phyloP scores from a whole-genome alignment of 2,888 invertebrate species.

The Acanthosoma haemorrhoidale region DNA sequence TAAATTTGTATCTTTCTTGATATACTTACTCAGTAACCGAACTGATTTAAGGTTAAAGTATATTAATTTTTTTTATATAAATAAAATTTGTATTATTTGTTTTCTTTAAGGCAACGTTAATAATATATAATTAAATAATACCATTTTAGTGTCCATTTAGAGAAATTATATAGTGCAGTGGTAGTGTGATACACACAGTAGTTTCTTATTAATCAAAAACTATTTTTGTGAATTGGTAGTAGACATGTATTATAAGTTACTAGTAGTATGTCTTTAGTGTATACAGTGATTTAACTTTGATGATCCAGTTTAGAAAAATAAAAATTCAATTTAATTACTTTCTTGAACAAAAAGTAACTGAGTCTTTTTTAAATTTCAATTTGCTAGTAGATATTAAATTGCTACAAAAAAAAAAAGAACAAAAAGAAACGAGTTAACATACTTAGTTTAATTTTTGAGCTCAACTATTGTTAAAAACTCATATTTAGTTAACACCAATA shows the following conservation, averaged over 20 bases:
- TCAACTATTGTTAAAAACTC: background rate
- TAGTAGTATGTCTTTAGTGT: background rate
- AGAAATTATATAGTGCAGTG: constrained; percentile 2
- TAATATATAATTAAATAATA: background rate
- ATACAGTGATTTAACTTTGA: background rate
- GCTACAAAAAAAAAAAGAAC: no score
- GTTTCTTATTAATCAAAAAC: constrained; percentile 6
- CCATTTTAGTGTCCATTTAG: background rate
- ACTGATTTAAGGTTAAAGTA: no score
- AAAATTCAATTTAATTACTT: no score
- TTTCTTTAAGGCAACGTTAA: background rate
- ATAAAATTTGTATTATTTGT: background rate
- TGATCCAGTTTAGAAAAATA: background rate
- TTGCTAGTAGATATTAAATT: background rate
- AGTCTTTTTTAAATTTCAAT: background rate
- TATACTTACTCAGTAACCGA: background rate
- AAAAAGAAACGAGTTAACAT: no score
- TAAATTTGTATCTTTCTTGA: background rate
- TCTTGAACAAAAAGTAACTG: background rate
- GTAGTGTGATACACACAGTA: background rate
- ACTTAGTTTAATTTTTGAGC: constrained; percentile 3
- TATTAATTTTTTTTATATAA: background rate
- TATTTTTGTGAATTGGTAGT: background rate
- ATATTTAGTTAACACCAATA: no score
- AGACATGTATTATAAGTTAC: background rate